phyloP scores from a whole-genome alignment of 1,140 invertebrate genomes.

The Acromyrmex heyeri region DNA sequence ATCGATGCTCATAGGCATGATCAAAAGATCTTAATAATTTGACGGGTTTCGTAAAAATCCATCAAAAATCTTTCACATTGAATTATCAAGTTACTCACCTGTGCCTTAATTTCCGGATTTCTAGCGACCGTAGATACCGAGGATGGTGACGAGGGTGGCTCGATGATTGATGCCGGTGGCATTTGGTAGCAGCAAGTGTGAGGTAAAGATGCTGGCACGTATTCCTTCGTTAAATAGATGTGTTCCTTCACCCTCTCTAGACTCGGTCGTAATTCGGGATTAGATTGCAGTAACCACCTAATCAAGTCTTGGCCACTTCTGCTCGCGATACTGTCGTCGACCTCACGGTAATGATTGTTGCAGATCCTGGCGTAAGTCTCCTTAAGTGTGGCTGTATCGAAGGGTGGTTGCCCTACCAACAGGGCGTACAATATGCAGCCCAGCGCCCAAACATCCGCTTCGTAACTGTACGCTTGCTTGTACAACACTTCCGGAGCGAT shows the following conservation, averaged over 20 bases:
- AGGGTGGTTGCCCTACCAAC: slow-evolving; percentile 91
- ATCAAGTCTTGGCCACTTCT: slow-evolving; percentile 88
- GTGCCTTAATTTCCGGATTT: slow-evolving; percentile 61
- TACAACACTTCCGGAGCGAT: slow-evolving; percentile 91
- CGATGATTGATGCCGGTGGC: slow-evolving; percentile 72
- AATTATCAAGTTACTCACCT: slow-evolving; percentile 39
- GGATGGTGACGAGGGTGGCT: slow-evolving; percentile 64
- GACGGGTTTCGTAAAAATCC: background rate
- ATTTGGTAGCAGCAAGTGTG: slow-evolving; percentile 81
- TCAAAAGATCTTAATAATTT: too few relatives aligned
- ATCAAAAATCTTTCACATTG: background rate
- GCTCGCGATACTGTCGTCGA: slow-evolving; percentile 85
- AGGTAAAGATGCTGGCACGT: slow-evolving; percentile 78
- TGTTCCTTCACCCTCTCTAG: slow-evolving; percentile 88
- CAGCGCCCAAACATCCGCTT: slow-evolving; percentile 91
- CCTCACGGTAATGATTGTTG: slow-evolving; percentile 89
- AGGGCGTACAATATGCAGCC: slow-evolving; percentile 90
- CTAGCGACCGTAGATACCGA: slow-evolving; percentile 61
- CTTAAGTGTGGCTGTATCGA: slow-evolving; percentile 88
- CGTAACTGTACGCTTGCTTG: slow-evolving; percentile 90
- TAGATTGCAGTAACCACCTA: slow-evolving; percentile 87
- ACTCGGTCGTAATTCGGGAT: slow-evolving; percentile 88
- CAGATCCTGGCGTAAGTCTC: slow-evolving; percentile 90
- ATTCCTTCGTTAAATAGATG: slow-evolving; percentile 88
- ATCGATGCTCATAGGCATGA: too few relatives aligned